A percentile compares a stretch with the other conserved stretches of the same genome.
phyloP scores from a whole-genome alignment of 2,113 vertebrate genomes.

The Hippocampus mohnikei region DNA sequence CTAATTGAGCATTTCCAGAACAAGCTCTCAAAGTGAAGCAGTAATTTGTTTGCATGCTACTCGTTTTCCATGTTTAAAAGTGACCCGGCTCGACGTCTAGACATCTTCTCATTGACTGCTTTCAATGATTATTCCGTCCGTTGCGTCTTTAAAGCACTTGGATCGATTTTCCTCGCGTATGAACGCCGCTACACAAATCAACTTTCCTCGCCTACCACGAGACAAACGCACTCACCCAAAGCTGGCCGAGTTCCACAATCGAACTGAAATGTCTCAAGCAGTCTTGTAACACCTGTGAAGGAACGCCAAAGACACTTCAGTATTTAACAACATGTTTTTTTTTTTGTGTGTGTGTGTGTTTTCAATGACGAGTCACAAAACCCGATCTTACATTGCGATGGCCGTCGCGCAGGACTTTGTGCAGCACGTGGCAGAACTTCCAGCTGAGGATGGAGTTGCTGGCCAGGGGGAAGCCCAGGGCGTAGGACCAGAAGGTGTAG shows the following conservation, averaged over 20 bases:
- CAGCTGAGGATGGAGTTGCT: constrained; percentile 93
- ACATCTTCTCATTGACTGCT: background rate
- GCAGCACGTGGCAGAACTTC: constrained; percentile 97
- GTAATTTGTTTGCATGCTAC: too few relatives aligned
- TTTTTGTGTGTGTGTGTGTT: background rate
- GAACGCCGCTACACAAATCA: background rate
- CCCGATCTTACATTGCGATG: constrained; percentile 85
- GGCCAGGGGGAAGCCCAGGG: constrained; percentile 86
- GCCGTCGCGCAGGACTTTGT: constrained; percentile 92
- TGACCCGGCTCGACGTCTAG: background rate
- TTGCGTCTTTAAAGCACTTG: background rate
- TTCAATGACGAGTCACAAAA: too few relatives aligned
- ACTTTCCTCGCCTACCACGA: background rate
- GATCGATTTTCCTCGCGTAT: background rate
- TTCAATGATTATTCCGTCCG: background rate
- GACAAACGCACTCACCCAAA: constrained; percentile 82
- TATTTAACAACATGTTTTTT: background rate
- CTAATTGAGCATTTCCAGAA: background rate
- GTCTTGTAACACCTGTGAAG: constrained; percentile 86
- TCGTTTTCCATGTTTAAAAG: background rate
- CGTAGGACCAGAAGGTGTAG: constrained; percentile 95
- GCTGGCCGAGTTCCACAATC: constrained; percentile 82
- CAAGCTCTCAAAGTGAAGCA: too few relatives aligned
- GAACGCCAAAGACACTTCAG: background rate
- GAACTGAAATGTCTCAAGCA: constrained; percentile 90